Percentiles rank a stretch among this genome's conserved stretches.
Conservation (phyloP, 2,113 vertebrate genomes). For the Edolisoma coerulescens region DNA sequence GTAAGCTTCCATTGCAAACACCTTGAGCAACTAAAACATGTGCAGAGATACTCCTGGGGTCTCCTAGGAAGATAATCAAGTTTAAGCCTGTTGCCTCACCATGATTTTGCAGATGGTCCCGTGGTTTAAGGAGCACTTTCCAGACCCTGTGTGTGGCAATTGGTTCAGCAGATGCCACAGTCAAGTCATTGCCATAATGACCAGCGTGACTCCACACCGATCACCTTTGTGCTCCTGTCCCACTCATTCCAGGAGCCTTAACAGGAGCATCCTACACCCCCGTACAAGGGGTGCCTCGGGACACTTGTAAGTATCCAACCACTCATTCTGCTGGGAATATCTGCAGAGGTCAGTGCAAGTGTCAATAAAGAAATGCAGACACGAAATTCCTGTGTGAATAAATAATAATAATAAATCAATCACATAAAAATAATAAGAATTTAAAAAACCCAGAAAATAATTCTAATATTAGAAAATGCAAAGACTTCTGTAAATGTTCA, state of each 20-base stretch:
- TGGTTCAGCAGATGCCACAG: background rate
- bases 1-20: background rate
- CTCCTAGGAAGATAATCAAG: background rate
- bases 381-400: background rate
- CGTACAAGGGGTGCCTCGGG: background rate
- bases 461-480: background rate
- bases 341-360: background rate
- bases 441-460: background rate
- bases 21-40: background rate
- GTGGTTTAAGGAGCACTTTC: background rate
- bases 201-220: accelerated
- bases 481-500: background rate
- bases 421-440: background rate
- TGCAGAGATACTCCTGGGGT: background rate
- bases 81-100: background rate
- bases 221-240: background rate
- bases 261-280: no score
- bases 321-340: background rate
- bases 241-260: background rate
- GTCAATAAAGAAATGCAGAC: background rate
- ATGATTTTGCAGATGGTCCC: background rate
- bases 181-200: background rate
- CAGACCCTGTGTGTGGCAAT: background rate
- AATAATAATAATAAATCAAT: background rate
- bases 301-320: background rate